Evolutionary conservation across 2,888 invertebrate genomes (phyloP).

Genomic region (Sycophila texana): DNA sequence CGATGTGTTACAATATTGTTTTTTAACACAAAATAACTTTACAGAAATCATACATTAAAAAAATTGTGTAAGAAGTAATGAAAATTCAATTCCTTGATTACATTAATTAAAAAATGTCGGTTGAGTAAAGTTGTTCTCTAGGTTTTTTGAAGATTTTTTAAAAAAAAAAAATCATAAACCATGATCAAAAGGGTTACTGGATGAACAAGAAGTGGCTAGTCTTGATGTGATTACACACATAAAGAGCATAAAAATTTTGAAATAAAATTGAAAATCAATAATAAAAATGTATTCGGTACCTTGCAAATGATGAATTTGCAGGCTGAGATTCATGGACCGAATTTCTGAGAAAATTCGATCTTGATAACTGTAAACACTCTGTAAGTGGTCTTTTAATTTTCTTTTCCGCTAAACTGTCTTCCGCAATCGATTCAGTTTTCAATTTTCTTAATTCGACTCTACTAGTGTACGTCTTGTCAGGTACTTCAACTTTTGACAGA

Average conservation of each 20-base stretch:
- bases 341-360: constrained; percentile 54
- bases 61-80: too few relatives aligned
- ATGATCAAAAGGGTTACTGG: too few relatives aligned
- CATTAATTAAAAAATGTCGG: too few relatives aligned
- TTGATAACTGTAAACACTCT: constrained; percentile 50
- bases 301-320: constrained; percentile 39
- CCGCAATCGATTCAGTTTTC: constrained; percentile 9
- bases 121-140: too few relatives aligned
- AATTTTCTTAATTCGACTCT: constrained; percentile 31
- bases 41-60: too few relatives aligned
- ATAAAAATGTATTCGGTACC: constrained; percentile 48
- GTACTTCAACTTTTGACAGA: constrained; percentile 7
- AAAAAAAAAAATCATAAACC: too few relatives aligned
- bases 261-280: constrained; percentile 53
- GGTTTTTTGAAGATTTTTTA: too few relatives aligned
- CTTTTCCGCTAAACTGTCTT: constrained; percentile 15
- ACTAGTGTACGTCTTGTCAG: constrained; percentile 1
- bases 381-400: constrained; percentile 50
- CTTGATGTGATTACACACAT: neutral
- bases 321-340: constrained; percentile 53
- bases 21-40: too few relatives aligned
- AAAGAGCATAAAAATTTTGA: constrained; percentile 42
- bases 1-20: too few relatives aligned
- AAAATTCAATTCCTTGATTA: too few relatives aligned
- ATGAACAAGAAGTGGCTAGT: too few relatives aligned